A percentile compares a stretch with the other conserved stretches of the same genome.
Conservation (phyloP, 1,140 invertebrate species). For the Drosophila persimilis region DNA sequence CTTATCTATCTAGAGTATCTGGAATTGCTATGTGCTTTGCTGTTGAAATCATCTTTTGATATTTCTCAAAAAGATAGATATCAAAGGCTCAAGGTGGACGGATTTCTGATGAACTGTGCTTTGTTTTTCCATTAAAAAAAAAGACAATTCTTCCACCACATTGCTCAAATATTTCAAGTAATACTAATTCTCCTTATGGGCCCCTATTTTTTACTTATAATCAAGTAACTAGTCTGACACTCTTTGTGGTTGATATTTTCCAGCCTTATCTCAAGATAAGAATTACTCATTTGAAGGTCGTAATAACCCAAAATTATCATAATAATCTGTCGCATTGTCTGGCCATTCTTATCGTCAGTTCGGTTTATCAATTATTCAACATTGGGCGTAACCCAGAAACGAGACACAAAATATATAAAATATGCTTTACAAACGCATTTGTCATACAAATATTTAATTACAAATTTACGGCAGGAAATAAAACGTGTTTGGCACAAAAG, state of each 20-base stretch:
- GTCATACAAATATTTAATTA: conserved; percentile 60
- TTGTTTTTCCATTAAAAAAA: too few relatives aligned
- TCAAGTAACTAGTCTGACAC: too few relatives aligned
- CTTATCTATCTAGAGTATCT: too few relatives aligned
- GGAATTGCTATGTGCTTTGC: too few relatives aligned
- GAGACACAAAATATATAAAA: conserved; percentile 1
- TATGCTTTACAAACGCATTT: conserved; percentile 34
- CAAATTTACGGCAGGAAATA: conserved; percentile 2
- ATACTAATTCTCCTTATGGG: too few relatives aligned
- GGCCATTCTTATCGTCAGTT: conserved; percentile 7
- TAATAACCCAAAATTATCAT: conserved; percentile 21
- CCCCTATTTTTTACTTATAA: not conserved
- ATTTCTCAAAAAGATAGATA: too few relatives aligned
- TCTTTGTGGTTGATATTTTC: too few relatives aligned
- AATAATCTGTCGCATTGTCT: conserved; percentile 7
- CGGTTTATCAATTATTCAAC: conserved; percentile 39
- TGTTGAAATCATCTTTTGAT: too few relatives aligned
- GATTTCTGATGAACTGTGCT: too few relatives aligned
- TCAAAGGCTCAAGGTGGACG: too few relatives aligned
- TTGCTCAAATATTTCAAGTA: too few relatives aligned
- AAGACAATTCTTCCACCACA: too few relatives aligned
- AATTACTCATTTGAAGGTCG: conserved; percentile 27
- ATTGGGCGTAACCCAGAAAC: conserved; percentile 23
- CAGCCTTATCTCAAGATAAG: conserved; percentile 9
- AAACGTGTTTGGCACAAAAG: conserved; percentile 26